Conservation (phyloP, 1,140 invertebrate genomes). For the Trichomalopsis sarcophagae region DNA sequence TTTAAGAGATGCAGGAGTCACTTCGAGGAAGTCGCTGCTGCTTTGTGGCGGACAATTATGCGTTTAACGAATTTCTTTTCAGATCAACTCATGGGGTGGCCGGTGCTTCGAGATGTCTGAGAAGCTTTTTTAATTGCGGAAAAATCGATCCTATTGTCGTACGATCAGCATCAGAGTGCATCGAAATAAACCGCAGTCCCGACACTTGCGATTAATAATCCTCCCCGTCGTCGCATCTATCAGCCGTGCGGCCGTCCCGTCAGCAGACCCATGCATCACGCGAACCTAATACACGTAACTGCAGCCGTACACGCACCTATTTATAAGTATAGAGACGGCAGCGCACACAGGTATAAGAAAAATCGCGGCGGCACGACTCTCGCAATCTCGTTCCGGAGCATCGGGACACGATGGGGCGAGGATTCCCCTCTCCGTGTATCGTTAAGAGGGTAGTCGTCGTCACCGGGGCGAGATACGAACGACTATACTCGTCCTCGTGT, state of each 20-base stretch:
- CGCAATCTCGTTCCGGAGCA: slow-evolving; percentile 17
- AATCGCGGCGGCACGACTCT: slow-evolving; percentile 21
- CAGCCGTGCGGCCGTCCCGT: neutral
- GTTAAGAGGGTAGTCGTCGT: slow-evolving; percentile 20
- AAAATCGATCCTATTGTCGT: too few species aligned
- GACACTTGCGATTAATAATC: neutral
- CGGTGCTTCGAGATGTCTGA: too few species aligned
- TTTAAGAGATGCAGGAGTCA: neutral
- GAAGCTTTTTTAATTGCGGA: too few species aligned
- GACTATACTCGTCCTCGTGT: neutral
- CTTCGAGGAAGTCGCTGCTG: neutral
- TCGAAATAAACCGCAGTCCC: neutral
- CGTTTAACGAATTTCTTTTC: neutral
- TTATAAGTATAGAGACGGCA: neutral
- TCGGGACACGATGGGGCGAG: slow-evolving; percentile 11
- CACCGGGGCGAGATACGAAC: slow-evolving; percentile 7
- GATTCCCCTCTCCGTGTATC: slow-evolving; percentile 26
- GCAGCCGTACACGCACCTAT: neutral
- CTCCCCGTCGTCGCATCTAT: neutral
- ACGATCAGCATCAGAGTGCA: neutral
- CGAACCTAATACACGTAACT: neutral
- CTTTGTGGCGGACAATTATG: neutral
- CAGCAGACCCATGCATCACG: neutral
- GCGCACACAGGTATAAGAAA: neutral
- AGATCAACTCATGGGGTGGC: neutral